phyloP scores from a whole-genome alignment of 2,888 invertebrate genomes.

The Euplexia lucipara region DNA sequence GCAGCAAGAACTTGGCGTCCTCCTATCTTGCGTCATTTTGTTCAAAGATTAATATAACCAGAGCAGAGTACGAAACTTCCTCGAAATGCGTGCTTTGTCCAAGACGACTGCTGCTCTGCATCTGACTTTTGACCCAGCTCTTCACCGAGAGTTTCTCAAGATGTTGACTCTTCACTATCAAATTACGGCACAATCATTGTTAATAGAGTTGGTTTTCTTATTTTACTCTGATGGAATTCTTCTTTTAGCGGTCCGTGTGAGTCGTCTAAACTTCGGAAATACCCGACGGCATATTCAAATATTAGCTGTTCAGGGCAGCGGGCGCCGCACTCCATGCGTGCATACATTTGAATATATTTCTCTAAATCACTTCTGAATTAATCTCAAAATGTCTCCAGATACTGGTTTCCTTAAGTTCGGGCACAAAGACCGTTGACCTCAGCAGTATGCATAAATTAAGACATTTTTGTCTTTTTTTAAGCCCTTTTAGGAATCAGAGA shows the following conservation, averaged over 20 bases:
- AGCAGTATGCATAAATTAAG: conserved; percentile 28
- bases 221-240: neutral
- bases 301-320: conserved; percentile 45
- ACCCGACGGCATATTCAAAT: conserved; percentile 43
- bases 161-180: no score
- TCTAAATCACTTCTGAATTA: conserved; percentile 62
- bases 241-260: conserved; percentile 22
- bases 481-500: conserved; percentile 25
- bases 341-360: conserved; percentile 72
- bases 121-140: no score
- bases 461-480: conserved; percentile 36
- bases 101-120: no score
- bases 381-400: conserved; percentile 61
- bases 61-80: no score
- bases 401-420: conserved; percentile 40
- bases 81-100: no score
- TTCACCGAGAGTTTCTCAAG: no score
- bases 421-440: conserved; percentile 57
- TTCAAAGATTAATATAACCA: no score
- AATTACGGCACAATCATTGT: no score
- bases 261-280: conserved; percentile 43
- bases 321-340: conserved; percentile 34
- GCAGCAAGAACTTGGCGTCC: no score
- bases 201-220: no score
- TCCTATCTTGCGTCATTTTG: no score